Evolutionary conservation across 2,113 vertebrate genomes (phyloP).

Genomic region (Nematolebias whitei): DNA sequence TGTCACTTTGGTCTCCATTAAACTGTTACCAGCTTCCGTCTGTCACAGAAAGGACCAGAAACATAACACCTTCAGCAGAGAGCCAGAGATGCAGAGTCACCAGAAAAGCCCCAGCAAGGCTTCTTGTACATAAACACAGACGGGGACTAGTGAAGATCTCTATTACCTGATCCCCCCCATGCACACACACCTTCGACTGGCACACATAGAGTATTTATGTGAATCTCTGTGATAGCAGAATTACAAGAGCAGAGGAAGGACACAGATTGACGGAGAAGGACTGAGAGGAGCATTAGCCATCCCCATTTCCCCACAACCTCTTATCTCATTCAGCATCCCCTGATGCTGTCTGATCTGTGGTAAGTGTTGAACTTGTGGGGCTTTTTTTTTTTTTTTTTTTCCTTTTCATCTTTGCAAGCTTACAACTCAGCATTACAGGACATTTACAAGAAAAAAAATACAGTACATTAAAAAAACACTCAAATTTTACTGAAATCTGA

Average conservation of each 20-base stretch:
- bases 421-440: constrained; percentile 18
- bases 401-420: constrained; percentile 40
- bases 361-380: constrained; percentile 30
- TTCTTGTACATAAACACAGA: constrained; percentile 50
- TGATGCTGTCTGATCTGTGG: constrained; percentile 38
- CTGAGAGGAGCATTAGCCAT: constrained; percentile 55
- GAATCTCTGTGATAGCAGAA: constrained; percentile 40
- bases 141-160: constrained; percentile 38
- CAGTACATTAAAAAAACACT: background rate
- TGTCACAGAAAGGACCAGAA: constrained; percentile 30
- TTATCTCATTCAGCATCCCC: constrained; percentile 47
- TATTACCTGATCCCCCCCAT: constrained; percentile 34
- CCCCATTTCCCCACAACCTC: constrained; percentile 51
- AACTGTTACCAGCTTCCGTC: constrained; percentile 26
- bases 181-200: background rate
- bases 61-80: constrained; percentile 24
- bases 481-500: background rate
- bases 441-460: constrained; percentile 4
- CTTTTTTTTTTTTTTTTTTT: constrained; percentile 6
- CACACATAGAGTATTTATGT: constrained; percentile 30
- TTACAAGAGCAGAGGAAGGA: constrained; percentile 36
- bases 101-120: constrained; percentile 18
- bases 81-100: constrained; percentile 49
- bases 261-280: constrained; percentile 42
- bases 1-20: constrained; percentile 10